Percentiles rank a stretch among this genome's conserved stretches.
phyloP scores from a whole-genome alignment of 1,140 invertebrate genomes.

The Drosophila carrolli region DNA sequence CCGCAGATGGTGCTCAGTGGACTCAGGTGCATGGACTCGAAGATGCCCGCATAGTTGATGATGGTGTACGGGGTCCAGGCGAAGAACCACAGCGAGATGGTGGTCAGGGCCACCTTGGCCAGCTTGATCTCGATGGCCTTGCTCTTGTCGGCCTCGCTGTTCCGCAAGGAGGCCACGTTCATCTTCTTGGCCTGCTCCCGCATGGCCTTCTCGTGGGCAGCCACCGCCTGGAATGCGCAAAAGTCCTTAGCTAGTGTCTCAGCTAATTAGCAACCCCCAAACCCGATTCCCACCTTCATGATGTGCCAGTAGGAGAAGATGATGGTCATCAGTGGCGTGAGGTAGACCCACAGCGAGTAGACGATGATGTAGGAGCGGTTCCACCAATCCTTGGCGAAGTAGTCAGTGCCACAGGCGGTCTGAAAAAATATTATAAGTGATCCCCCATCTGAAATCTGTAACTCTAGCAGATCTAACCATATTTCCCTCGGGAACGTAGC shows the following conservation, averaged over 20 bases:
- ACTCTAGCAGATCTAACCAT: conserved; percentile 79
- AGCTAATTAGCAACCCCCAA: neutral
- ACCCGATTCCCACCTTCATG: conserved; percentile 85
- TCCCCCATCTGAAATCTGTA: too few relatives aligned
- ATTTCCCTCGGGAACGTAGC: conserved; percentile 93
- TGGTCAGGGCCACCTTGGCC: conserved; percentile 90
- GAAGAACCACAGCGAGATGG: conserved; percentile 90
- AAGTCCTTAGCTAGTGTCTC: neutral
- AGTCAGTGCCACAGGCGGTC: conserved; percentile 92
- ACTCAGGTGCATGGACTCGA: conserved; percentile 87
- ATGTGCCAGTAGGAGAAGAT: conserved; percentile 91
- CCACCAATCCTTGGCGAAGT: conserved; percentile 88
- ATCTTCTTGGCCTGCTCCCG: conserved; percentile 90
- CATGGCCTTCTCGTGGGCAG: conserved; percentile 90
- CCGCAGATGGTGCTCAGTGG: conserved; percentile 89
- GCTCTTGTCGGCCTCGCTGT: conserved; percentile 87
- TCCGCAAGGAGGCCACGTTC: conserved; percentile 89
- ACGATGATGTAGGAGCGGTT: conserved; percentile 88
- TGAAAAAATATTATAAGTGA: too few relatives aligned
- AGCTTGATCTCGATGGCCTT: conserved; percentile 87
- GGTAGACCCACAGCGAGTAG: conserved; percentile 88
- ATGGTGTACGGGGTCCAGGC: conserved; percentile 91
- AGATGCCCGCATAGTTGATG: conserved; percentile 90
- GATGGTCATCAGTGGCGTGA: conserved; percentile 88
- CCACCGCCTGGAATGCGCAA: conserved; percentile 86